phyloP scores from a whole-genome alignment of 2,888 invertebrate genomes.

The Gymnocheta viridis region DNA sequence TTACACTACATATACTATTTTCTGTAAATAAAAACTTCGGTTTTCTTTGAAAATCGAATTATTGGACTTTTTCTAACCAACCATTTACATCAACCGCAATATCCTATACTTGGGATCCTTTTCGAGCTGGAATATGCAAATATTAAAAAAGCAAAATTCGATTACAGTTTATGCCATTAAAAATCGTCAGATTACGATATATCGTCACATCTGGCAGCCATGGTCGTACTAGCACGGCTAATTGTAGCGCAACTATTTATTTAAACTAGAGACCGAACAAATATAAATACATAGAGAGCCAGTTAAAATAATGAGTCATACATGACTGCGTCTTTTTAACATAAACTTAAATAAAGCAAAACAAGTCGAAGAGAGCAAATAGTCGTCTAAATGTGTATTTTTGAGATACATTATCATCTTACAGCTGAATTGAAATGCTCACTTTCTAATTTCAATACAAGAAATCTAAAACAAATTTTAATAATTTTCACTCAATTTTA shows the following conservation, averaged over 20 bases:
- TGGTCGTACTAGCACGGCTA: too few relatives aligned
- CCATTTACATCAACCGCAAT: too few relatives aligned
- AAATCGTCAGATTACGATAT: neutral
- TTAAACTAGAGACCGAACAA: slow-evolving; percentile 24
- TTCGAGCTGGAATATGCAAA: too few relatives aligned
- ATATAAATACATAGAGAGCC: slow-evolving; percentile 15
- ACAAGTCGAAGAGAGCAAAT: neutral
- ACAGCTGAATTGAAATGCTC: slow-evolving; percentile 58
- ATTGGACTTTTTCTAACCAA: too few relatives aligned
- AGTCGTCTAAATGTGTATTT: slow-evolving; percentile 23
- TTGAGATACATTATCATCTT: slow-evolving; percentile 35
- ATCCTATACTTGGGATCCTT: too few relatives aligned
- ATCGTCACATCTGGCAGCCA: neutral
- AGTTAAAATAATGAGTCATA: slow-evolving; percentile 49
- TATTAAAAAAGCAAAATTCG: too few relatives aligned
- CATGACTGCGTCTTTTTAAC: slow-evolving; percentile 9
- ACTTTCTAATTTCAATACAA: slow-evolving; percentile 61
- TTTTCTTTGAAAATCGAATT: too few relatives aligned
- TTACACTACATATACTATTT: too few relatives aligned
- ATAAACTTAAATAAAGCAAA: neutral
- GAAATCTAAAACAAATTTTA: neutral
- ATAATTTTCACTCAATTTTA: neutral
- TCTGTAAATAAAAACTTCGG: too few relatives aligned
- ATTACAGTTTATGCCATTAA: too few relatives aligned
- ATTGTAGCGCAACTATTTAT: slow-evolving; percentile 20